Conservation (phyloP, 1,140 invertebrate genomes). For the Leptinotarsa texana region DNA sequence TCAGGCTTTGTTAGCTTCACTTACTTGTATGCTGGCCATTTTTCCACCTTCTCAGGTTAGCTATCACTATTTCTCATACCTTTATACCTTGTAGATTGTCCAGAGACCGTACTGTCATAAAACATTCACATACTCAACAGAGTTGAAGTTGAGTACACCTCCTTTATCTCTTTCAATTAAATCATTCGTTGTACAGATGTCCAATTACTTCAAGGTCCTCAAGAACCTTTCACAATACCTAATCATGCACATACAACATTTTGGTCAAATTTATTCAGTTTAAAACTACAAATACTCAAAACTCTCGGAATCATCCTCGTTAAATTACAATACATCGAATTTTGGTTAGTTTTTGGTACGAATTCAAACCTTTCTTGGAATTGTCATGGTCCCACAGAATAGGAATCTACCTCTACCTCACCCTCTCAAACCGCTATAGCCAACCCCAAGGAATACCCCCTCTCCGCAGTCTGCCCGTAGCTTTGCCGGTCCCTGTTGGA, state of each 20-base stretch:
- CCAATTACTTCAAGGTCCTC: no score
- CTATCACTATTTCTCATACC: no score
- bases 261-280: not conserved
- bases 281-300: not conserved
- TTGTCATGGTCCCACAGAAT: constrained; percentile 26
- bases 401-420: not conserved
- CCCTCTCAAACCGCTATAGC: constrained; percentile 47
- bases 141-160: no score
- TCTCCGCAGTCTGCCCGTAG: constrained; percentile 24
- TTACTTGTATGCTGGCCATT: no score
- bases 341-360: constrained; percentile 19
- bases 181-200: no score
- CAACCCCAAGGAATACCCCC: constrained; percentile 38
- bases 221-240: no score
- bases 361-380: constrained; percentile 7
- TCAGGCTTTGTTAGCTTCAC: no score
- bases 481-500: constrained; percentile 33
- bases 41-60: no score
- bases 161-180: no score
- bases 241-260: not conserved
- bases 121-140: no score
- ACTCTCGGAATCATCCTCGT: not conserved
- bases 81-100: no score
- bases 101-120: no score
- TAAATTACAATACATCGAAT: not conserved